Evolutionary conservation across 1,140 invertebrate species (phyloP), one percentile per base, ranked within the genome.

Genomic region (Drosophila paulistorum): DNA sequence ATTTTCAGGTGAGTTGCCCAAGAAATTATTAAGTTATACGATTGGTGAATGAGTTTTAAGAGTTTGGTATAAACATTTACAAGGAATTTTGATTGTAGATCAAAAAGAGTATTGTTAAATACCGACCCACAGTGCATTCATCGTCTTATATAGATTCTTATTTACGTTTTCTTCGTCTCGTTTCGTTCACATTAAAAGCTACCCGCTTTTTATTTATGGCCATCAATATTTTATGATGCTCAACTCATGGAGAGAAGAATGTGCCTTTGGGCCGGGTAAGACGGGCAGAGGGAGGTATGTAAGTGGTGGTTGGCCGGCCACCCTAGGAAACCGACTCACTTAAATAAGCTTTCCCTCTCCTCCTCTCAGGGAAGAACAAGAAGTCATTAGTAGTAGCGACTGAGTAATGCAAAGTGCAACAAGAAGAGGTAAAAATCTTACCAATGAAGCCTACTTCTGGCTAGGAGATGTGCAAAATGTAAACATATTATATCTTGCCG

Each of bases 141-240:
- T 30, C 30, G 39, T 48, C 64, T 68, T 76, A 62, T 26, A 26
- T 62, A 51, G 45, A 51, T 51, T 51, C 76, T 61, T 80, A 72
- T 71, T 80, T 80, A 75, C 60, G 60, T 59, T 74, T 30, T 23
- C 45, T 51, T 3, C 17, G 3, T 17, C 7, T 37, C 55, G 23
- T 48, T 45, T 51, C 45, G 14, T 51, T 70, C 80, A 60, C 74
- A 79, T 81, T 81, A 79, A 81, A 74, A 69, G 75, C 75, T 71
- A 66, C 61, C 80, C 75, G 80, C 75, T 83, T 79, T 68, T 83
- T 82, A 82, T 83, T 82, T 82, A 82, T 82, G 75, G 75, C 75
- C 79, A 83, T 82, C 80, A 83, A 82, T 82, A 83, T 82, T 82
- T 82, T 79, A 82, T 83, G 79, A 82, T 71, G 71, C 71, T 64